phyloP scores from a whole-genome alignment of 2,113 vertebrate genomes.

The Formicarius rufipectus region DNA sequence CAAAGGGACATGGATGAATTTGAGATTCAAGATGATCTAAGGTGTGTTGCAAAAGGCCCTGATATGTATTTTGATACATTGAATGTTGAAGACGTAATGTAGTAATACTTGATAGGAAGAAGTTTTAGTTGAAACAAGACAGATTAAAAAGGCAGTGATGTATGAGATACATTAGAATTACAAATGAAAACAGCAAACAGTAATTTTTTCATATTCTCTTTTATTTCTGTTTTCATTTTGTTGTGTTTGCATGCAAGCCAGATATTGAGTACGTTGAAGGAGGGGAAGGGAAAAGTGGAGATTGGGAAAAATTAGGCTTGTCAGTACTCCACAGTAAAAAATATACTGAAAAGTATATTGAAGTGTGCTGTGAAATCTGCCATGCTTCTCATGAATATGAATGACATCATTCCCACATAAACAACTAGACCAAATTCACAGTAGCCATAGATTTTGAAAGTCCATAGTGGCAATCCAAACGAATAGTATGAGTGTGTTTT shows the following conservation, averaged over 20 bases:
- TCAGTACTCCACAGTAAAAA: neutral
- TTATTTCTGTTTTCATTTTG: neutral
- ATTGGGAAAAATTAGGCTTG: neutral
- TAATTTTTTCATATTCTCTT: neutral
- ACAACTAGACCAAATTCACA: neutral
- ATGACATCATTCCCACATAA: rapidly evolving
- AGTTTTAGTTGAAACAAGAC: neutral
- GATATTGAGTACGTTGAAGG: neutral
- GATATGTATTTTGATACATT: neutral
- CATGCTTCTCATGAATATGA: rapidly evolving
- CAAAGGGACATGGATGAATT: neutral
- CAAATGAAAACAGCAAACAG: neutral
- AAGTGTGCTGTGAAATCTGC: neutral
- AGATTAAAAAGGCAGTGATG: neutral
- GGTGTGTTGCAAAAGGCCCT: neutral
- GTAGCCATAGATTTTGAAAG: neutral
- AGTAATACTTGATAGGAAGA: neutral
- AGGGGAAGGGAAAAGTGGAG: rapidly evolving
- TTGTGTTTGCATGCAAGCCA: neutral
- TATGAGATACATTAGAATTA: neutral
- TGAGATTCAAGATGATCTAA: neutral
- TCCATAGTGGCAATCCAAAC: neutral
- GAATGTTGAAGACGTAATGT: neutral
- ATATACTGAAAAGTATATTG: neutral
- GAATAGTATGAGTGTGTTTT: neutral